Base-by-base conservation (phyloP, 2,888 invertebrate genomes). In the Apamea crenata region DNA sequence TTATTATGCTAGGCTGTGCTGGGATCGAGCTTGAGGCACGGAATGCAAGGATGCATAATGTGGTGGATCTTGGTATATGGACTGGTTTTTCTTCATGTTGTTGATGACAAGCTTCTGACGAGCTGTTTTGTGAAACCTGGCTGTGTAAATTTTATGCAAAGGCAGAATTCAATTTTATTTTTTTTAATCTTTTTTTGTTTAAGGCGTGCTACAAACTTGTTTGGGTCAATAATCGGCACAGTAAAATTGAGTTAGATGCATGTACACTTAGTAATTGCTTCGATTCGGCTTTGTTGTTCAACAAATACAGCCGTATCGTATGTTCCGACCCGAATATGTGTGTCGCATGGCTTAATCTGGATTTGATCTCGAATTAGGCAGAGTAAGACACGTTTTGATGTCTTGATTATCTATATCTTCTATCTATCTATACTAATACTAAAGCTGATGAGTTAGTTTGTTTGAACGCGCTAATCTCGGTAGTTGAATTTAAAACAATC, bases 41-140 rank as follows among this genome's bases (percentile, higher is more conserved):
- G 70, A 67, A 79, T 84, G 53, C 53, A 14, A n/a, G 18, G 36
- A n/a, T 53, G 56, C 40, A 18, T 81, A 70, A 81, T 83, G 47
- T 40, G 40, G 1, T 59, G 8, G 21, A 81, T 75, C 59, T n/a
- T 68, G n/a, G 29, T 68, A 50, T 56, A 32, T 63, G 40, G 12
- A 59, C 25, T 25, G 6, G 18, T 36, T 78, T 50, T 12, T 36
- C 32, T 53, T 56, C 56, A 56, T 25, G 56, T 25, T 56, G 10
- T 10, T 56, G 25, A 25, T 25, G 56, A 56, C 56, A 56, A 56
- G 25, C 25, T 25, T 56, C 25, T 25, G 25, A 25, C 56, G 10
- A 56, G 3, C 4, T 56, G 25, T 10, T 56, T 56, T 56, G 4
- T 10, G 12, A 56, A 56, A 25, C 56, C 56, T 56, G 50, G 21